Evolutionary conservation across 2,797 vertebrate species (phyloP), one percentile per base, ranked within the genome.

Genomic region (Chanos chanos): DNA sequence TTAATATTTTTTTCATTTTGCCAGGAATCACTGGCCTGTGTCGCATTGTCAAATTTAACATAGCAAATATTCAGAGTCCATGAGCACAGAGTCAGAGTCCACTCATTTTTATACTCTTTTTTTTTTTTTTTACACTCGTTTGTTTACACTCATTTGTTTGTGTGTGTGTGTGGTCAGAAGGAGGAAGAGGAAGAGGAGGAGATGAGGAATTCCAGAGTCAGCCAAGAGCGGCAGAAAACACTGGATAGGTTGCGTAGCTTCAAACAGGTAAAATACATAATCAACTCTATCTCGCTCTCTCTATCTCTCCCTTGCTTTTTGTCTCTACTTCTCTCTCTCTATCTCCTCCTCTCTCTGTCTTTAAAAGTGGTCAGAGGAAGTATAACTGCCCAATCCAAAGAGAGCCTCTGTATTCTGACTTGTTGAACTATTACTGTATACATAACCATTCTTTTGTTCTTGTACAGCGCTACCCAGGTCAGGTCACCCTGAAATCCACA

Each of bases 161-260:
- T 4, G 2, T 58, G 5, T 61, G 51, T 61, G 40, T 66, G 44
- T 82, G 80, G 53, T 55, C 75, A 86, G 76, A 88, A 89, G 61
- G 72, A 74, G 63, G 90, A 94, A 43, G 89, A 90, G 62, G 92
- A 94, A 3, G 94, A 94, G 59, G 94, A 98, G 63, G 91, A 88
- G 64, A 86, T 77, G 75, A 92, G 83, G 73, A 94, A 79, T 12
- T 86, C 84, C 48, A 89, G 90, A 78, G 90, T 98, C 78, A 94
- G 90, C 80, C 94, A 94, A 77, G 96, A 99, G 44, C 87, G 96
- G 43, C 94, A 96, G 83, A 92, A 82, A 78, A 97, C 95, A 1
- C 82, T 99, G 83, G 95, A 97, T 69, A 82, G 95, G 77, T 94
- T 99, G 16, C 92, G 94, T 62, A 94, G 89, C 52, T 95, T 96